Evolutionary conservation across 2,113 vertebrate genomes (phyloP), one percentile per base, ranked within the genome.

Genomic region (Collichthys lucidus): DNA sequence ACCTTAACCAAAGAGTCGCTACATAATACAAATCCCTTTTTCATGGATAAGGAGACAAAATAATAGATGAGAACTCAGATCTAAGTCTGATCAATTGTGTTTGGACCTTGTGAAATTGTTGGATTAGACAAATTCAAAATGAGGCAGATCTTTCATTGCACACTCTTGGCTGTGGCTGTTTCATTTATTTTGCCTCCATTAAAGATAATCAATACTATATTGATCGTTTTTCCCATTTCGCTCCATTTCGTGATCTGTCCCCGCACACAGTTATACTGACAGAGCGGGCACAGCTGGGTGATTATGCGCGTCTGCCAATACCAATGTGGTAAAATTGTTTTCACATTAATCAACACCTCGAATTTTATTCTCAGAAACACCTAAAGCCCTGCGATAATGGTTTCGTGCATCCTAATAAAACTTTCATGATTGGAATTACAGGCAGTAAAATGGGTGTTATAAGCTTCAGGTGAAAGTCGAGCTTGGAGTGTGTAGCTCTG

Each of bases 121-220:
- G 42, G 15, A 72, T 62, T 4, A 52, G 17, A 46, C 56, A 55
- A 5, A 47, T 84, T 19, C 26, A 24, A 47, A 78, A 69, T 14
- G 47, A n/a, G 35, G n/a, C 60, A 65, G 24, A 74, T 26, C 7
- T 56, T 78, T 74, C 14, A 71, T 57, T 19, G 24, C 35, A 56
- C 56, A 73, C 68, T 65, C 82, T 82, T 66, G 53, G 72, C 44
- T 24, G 3, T 3, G 11, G 44, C 62, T 19, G 4, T 68, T 87
- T 80, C 20, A 84, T 77, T 86, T 72, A 56, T 57, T 77, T 82
- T n/a, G n/a, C 60, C 17, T 76, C 67, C 73, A 81, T 92, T 82
- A 85, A 62, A 87, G 84, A 70, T 78, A 76, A 90, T 93, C 88
- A 72, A 92, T 92, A 65, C 12, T 60, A 35, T 55, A 89, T 83